These are phyloP conservation scores for Melanophora roralis DNA, from an alignment of 2,888 invertebrate species.

Conservation along the genomic window DNA sequence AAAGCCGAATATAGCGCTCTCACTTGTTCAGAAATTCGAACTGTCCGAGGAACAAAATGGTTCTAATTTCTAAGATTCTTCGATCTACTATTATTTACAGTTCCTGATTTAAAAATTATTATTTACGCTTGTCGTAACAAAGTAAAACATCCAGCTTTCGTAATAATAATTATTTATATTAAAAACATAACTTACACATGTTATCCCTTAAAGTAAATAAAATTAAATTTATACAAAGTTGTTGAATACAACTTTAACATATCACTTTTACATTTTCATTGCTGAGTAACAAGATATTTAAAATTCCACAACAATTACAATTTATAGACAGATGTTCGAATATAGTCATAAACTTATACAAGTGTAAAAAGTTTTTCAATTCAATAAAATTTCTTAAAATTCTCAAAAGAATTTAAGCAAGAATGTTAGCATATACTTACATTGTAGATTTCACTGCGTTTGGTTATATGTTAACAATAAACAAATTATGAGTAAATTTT, in stretches of 20 bases:
- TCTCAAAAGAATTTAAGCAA: conserved; percentile 22
- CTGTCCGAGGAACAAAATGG: too few species aligned
- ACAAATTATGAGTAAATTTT: background rate
- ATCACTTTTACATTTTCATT: background rate
- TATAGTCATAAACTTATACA: background rate
- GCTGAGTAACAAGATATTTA: background rate
- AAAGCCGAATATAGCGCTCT: too few species aligned
- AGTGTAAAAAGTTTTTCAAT: conserved; percentile 20
- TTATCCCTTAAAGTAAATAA: background rate
- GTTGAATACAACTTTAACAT: background rate
- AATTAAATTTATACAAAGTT: background rate
- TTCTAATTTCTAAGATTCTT: too few species aligned
- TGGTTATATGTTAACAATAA: background rate
- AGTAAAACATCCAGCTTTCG: too few species aligned
- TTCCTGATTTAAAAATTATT: too few species aligned
- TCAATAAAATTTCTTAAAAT: conserved; percentile 32
- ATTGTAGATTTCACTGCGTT: background rate
- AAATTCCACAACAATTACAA: conserved; percentile 9
- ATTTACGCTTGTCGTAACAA: too few species aligned
- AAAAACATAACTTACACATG: background rate
- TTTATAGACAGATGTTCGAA: background rate
- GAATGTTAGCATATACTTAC: background rate
- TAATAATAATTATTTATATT: too few species aligned
- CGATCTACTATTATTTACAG: too few species aligned
- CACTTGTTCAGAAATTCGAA: too few species aligned